phyloP scores from a whole-genome alignment of 2,797 vertebrate species.

The Anguilla megastoma region DNA sequence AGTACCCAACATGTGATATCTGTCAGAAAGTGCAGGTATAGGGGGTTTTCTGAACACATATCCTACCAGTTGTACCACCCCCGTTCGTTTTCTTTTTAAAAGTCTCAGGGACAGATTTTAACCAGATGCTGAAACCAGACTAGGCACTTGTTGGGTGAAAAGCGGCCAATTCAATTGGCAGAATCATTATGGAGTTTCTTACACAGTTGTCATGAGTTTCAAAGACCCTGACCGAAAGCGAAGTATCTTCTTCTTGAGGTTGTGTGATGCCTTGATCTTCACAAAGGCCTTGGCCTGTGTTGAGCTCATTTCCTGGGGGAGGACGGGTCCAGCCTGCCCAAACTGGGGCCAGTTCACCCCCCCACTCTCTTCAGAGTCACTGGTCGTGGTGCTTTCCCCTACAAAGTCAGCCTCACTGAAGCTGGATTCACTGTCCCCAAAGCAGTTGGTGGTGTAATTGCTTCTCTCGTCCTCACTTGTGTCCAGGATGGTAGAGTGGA shows the following conservation, averaged over 20 bases:
- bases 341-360: slow-evolving; percentile 83
- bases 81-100: slow-evolving; percentile 32
- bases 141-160: slow-evolving; percentile 58
- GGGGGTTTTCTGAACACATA: slow-evolving; percentile 42
- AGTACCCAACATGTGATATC: slow-evolving; percentile 38
- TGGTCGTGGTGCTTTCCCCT: slow-evolving; percentile 80
- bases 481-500: slow-evolving; percentile 91
- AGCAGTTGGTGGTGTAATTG: slow-evolving; percentile 91
- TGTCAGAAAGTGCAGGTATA: slow-evolving; percentile 63
- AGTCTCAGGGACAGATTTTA: slow-evolving; percentile 40
- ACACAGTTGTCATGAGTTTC: slow-evolving; percentile 95
- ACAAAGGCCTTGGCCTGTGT: slow-evolving; percentile 81
- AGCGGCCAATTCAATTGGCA: slow-evolving; percentile 55
- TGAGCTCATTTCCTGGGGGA: slow-evolving; percentile 67
- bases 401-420: slow-evolving; percentile 80
- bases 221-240: slow-evolving; percentile 89
- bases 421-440: slow-evolving; percentile 91
- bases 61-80: slow-evolving; percentile 14
- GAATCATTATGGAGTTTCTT: slow-evolving; percentile 48
- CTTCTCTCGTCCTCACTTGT: slow-evolving; percentile 90
- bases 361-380: slow-evolving; percentile 84
- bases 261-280: slow-evolving; percentile 94
- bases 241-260: slow-evolving; percentile 95
- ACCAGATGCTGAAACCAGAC: slow-evolving; percentile 45
- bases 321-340: slow-evolving; percentile 71